phyloP scores from a whole-genome alignment of 2,888 invertebrate species.

The Gortyna flavago region DNA sequence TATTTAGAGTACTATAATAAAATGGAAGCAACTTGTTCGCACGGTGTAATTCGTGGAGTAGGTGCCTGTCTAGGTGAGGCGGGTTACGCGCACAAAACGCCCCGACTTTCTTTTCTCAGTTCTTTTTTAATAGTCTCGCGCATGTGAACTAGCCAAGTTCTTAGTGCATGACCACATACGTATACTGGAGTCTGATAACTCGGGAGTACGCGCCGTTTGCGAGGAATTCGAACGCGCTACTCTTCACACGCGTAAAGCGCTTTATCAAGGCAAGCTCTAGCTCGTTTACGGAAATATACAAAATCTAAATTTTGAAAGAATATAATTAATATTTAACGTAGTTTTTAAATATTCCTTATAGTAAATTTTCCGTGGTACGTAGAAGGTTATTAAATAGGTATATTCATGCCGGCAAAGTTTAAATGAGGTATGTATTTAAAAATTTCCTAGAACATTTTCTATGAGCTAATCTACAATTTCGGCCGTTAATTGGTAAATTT shows the following conservation, averaged over 20 bases:
- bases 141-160: background rate
- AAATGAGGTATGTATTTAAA: background rate
- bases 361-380: background rate
- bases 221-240: background rate
- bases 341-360: conserved; percentile 2
- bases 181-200: background rate
- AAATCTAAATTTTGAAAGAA: background rate
- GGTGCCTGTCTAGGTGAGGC: background rate
- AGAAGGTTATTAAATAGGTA: background rate
- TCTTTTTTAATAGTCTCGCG: background rate
- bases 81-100: background rate
- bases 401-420: background rate
- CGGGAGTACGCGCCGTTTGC: background rate
- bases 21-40: conserved; percentile 52
- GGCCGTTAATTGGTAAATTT: background rate
- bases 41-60: conserved; percentile 20
- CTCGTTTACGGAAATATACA: conserved; percentile 11
- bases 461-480: background rate
- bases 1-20: conserved; percentile 31
- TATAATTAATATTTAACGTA: background rate
- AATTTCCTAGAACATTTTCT: background rate
- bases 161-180: background rate
- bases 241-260: too few species aligned
- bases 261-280: background rate
- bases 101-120: background rate